Evolutionary conservation across 1,140 invertebrate genomes (phyloP), one percentile per base, ranked within the genome.

Genomic region (Polypedilum pembai): DNA sequence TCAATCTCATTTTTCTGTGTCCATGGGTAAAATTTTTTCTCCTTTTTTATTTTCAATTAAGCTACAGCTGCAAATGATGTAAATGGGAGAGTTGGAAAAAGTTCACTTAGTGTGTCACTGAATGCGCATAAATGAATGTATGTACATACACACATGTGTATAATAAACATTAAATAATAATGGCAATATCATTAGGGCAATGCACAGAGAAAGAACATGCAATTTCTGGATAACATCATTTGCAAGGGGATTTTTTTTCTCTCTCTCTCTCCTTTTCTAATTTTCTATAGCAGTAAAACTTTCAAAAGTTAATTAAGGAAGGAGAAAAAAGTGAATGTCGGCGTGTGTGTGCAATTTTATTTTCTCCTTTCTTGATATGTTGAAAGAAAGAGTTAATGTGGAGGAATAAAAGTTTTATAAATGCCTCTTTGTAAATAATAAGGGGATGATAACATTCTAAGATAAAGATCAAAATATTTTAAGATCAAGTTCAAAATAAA

Each of bases 261-360:
- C 5, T 33, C 24, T 33, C 5, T 33, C 15, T 56, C 45, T 12
- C 12, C n/a, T 56, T n/a, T 56, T 56, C 45, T 56, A 56, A 56
- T 56, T 33, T 56, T 56, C 45, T 56, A 56, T 56, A n/a, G 12
- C 45, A 56, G 45, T 56, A 56, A 56, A 56, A 56, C 45, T 56
- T 56, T 56, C 45, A 56, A 56, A 56, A 56, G 45, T 56, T 56
- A 56, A 56, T 56, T 56, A 56, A 56, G 45, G 45, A n/a, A 56
- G 15, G 12, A 56, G 45, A 56, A 15, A n/a, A 56, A 15, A 12
- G 15, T 56, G 45, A 56, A 33, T 33, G 24, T 33, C 24, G 24
- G 24, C 24, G 24, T 33, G 24, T 33, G 24, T 33, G 24, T 33
- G 24, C 24, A 33, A 33, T 33, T 33, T 33, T 5, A 33, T 33